A percentile compares a stretch with the other conserved stretches of the same genome.
These are phyloP conservation scores for Drosophila murphyi DNA, from an alignment of 1,140 invertebrate species.

Conservation along the genomic window DNA sequence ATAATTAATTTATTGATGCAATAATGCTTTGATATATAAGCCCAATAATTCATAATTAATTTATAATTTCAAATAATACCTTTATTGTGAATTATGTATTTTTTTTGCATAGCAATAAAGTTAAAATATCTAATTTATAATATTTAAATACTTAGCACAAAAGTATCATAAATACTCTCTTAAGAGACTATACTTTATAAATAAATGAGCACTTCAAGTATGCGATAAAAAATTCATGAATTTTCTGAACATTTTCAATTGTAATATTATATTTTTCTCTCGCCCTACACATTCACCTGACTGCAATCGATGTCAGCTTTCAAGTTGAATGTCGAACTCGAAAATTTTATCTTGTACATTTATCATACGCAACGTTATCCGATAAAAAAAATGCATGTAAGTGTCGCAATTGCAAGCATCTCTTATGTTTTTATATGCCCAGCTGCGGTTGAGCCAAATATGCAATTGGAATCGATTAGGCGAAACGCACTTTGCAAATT, in stretches of 20 bases:
- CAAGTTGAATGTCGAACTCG: constrained; percentile 71
- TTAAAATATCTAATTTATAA: too few relatives aligned
- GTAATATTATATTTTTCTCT: constrained; percentile 1
- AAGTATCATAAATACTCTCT: too few relatives aligned
- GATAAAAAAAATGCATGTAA: constrained; percentile 54
- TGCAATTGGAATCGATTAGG: constrained; percentile 40
- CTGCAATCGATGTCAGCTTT: constrained; percentile 40
- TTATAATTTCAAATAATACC: background rate
- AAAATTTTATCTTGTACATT: constrained; percentile 34
- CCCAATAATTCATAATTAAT: background rate
- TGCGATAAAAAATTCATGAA: too few relatives aligned
- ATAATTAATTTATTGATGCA: background rate
- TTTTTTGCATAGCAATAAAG: background rate
- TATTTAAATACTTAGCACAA: too few relatives aligned
- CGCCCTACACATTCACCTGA: constrained; percentile 17
- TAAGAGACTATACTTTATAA: too few relatives aligned
- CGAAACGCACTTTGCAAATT: constrained; percentile 48
- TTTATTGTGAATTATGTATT: too few relatives aligned
- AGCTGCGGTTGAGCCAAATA: constrained; percentile 28
- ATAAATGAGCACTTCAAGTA: too few relatives aligned
- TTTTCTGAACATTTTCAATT: background rate
- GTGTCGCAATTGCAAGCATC: constrained; percentile 55
- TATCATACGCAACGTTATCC: constrained; percentile 66
- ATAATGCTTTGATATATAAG: background rate
- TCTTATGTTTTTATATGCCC: constrained; percentile 68